Evolutionary conservation across 2,888 invertebrate species (phyloP).

Genomic region (Oxycera nigricornis): DNA sequence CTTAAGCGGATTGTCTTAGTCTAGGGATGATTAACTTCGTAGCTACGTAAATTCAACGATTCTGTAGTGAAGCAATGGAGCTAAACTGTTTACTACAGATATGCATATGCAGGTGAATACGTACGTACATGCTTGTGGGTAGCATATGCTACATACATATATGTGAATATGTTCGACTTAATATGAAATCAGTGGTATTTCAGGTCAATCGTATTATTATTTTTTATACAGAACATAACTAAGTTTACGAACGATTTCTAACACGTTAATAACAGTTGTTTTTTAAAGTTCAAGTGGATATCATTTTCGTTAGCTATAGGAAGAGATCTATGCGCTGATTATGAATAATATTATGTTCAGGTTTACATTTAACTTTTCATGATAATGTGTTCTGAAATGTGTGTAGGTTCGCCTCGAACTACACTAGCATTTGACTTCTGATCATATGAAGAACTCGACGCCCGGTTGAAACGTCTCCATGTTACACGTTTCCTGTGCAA

Average conservation of each 20-base stretch:
- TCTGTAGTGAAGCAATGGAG: neutral
- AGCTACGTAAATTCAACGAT: conserved; percentile 1
- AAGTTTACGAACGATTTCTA: conserved; percentile 14
- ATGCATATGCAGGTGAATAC: neutral
- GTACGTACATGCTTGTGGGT: conserved; percentile 1
- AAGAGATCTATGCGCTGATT: conserved; percentile 38
- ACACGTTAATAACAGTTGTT: conserved; percentile 19
- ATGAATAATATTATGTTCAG: conserved; percentile 14
- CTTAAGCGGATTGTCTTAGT: neutral
- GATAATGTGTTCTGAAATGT: neutral
- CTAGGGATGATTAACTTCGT: neutral
- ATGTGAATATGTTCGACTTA: neutral
- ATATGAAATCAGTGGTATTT: conserved; percentile 1
- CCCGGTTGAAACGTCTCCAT: neutral
- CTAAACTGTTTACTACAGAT: neutral
- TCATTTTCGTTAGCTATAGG: conserved; percentile 25
- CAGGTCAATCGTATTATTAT: neutral
- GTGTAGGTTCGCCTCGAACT: no score
- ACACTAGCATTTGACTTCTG: neutral
- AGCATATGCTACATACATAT: neutral
- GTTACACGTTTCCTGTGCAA: conserved; percentile 40
- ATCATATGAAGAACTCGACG: neutral
- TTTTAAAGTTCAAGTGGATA: neutral
- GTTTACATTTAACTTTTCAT: neutral
- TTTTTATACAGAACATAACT: conserved; percentile 33